Evolutionary conservation across 1,140 invertebrate genomes (phyloP).

Genomic region (Aphidius gifuensis): DNA sequence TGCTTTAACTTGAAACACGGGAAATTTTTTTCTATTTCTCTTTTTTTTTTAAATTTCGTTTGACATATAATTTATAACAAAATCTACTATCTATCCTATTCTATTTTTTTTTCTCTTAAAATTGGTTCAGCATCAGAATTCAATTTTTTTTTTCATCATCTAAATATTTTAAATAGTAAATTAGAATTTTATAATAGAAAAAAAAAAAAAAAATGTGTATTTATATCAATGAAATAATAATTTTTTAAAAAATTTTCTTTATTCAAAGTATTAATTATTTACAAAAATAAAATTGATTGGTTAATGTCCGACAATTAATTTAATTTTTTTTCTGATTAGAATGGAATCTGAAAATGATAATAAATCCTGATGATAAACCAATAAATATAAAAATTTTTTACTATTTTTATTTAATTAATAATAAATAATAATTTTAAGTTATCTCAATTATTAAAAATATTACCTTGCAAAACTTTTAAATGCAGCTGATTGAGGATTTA

Average conservation of each 20-base stretch:
- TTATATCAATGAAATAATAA: too few species aligned
- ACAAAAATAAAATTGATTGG: too few species aligned
- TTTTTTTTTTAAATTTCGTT: background rate
- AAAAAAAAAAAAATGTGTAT: too few species aligned
- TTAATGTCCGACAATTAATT: too few species aligned
- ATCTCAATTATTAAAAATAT: conserved; percentile 38
- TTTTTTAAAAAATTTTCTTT: too few species aligned
- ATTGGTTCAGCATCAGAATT: background rate
- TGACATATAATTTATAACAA: background rate
- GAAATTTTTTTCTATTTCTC: conserved; percentile 22
- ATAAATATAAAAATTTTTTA: too few species aligned
- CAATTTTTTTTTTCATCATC: background rate
- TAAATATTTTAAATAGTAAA: too few species aligned
- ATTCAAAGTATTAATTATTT: too few species aligned
- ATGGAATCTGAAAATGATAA: too few species aligned
- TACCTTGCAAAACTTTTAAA: conserved; percentile 99
- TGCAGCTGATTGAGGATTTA: conserved; percentile 98
- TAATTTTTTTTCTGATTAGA: background rate
- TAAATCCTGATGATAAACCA: too few species aligned
- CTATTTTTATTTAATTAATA: background rate
- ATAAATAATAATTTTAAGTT: conserved; percentile 3
- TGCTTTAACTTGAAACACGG: conserved; percentile 51
- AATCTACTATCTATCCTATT: background rate
- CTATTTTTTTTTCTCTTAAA: background rate
- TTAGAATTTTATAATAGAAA: too few species aligned